Evolutionary conservation across 2,888 invertebrate genomes (phyloP), one percentile per base, ranked within the genome.

Genomic region (Lapara coniferarum): DNA sequence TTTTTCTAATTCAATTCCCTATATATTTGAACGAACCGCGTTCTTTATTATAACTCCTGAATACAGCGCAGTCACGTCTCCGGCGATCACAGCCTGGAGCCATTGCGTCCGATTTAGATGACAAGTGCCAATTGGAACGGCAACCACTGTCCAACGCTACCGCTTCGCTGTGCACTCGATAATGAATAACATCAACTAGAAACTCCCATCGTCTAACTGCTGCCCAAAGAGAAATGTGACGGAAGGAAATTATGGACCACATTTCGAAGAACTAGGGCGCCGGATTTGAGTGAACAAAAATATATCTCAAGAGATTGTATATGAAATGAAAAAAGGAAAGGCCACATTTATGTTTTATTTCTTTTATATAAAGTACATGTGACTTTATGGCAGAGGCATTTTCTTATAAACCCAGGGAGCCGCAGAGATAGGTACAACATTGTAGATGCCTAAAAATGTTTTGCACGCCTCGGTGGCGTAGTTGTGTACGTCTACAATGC

Each of bases 131-230:
- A 49, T 63, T 49, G 63, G 8, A 49, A 63, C 63, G 46, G 63
- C 19, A 46, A 63, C 49, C 63, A 37, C 37, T 37, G 37, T 37
- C 37, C 37, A 37, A 5, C 37, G 37, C 37, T 6, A 63, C 46
- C 63, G 49, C 19, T 7, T 4, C 16, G 19, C 49, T 7, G 19
- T 63, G 49, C 46, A 19, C 63, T 49, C 49, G 46, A 49, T 63
- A 63, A 63, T 63, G 7, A 63, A 49, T 63, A 49, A 19, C 14
- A 63, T 63, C 63, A 19, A 63, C 49, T 63, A 63, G 13, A 63
- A 63, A 63, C n/a, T 16, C 13, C 49, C 16, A 44, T 44, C 16
- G 59, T 8, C 63, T 63, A 46, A 19, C 13, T 10, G 14, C 30
- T 49, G 46, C 44, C 19, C 13, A 49, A 59, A 63, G 46, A 46